Conservation (phyloP, 2,113 vertebrate species). For the Sinocyclocheilus maitianheensis region DNA sequence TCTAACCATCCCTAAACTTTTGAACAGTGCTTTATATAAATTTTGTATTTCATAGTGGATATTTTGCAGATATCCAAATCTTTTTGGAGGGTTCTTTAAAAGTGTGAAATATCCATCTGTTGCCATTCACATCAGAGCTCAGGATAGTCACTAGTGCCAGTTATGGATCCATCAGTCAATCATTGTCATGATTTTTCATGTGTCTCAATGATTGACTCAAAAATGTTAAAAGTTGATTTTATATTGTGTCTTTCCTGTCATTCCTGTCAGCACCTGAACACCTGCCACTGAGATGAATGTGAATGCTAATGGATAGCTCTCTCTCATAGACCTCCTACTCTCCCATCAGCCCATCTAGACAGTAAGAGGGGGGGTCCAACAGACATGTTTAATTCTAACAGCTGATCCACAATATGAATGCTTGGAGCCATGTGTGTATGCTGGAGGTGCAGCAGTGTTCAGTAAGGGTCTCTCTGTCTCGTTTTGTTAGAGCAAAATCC, state of each 20-base stretch:
- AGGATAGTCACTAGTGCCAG: no score
- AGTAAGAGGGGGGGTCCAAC: no score
- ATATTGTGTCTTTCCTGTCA: background rate
- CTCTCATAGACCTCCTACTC: background rate
- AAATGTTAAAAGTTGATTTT: background rate
- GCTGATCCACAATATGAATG: background rate
- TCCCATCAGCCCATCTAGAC: background rate
- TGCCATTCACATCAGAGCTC: background rate
- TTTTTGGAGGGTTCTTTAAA: background rate
- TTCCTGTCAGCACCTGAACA: background rate
- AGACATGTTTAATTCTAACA: background rate
- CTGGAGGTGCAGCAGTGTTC: background rate
- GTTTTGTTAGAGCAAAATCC: conserved; percentile 22
- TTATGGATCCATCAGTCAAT: background rate
- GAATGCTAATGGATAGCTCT: background rate
- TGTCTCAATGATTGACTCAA: background rate
- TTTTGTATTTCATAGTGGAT: background rate
- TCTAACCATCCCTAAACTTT: background rate
- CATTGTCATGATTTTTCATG: background rate
- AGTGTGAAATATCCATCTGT: background rate
- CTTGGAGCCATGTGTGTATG: background rate
- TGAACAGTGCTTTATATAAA: background rate
- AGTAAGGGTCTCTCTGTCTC: background rate
- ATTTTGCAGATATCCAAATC: background rate
- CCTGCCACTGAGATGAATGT: background rate